Conservation (phyloP, 2,797 vertebrate species). For the Adrianichthys oophorus region DNA sequence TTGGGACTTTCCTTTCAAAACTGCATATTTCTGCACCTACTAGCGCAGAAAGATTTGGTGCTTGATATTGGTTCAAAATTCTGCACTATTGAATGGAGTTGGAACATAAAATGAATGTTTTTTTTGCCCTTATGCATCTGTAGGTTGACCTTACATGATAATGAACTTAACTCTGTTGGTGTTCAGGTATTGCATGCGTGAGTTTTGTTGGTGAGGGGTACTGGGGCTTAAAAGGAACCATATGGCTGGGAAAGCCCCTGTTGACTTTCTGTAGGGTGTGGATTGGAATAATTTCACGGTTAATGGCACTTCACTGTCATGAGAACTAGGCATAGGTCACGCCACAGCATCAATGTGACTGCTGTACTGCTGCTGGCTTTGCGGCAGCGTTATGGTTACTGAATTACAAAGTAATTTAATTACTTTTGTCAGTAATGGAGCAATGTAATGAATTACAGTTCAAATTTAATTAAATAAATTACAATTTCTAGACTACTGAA, state of each 20-base stretch:
- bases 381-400: too few relatives aligned
- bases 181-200: constrained; percentile 30
- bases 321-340: background rate
- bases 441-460: too few relatives aligned
- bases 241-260: constrained; percentile 19
- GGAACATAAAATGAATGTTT: background rate
- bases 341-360: background rate
- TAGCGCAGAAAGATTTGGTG: background rate
- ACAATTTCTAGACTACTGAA: too few relatives aligned
- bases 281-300: constrained; percentile 34
- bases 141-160: constrained; percentile 5
- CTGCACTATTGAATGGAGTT: background rate
- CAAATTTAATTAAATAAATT: too few relatives aligned
- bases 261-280: constrained; percentile 5
- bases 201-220: background rate
- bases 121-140: background rate
- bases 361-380: background rate
- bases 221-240: background rate
- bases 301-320: background rate
- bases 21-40: background rate
- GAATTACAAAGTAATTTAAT: too few relatives aligned
- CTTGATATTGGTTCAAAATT: background rate
- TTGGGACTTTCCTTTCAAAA: constrained; percentile 30
- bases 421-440: too few relatives aligned
- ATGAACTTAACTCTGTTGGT: constrained; percentile 20